phyloP scores from a whole-genome alignment of 2,888 invertebrate species.

The Xylota segnis region DNA sequence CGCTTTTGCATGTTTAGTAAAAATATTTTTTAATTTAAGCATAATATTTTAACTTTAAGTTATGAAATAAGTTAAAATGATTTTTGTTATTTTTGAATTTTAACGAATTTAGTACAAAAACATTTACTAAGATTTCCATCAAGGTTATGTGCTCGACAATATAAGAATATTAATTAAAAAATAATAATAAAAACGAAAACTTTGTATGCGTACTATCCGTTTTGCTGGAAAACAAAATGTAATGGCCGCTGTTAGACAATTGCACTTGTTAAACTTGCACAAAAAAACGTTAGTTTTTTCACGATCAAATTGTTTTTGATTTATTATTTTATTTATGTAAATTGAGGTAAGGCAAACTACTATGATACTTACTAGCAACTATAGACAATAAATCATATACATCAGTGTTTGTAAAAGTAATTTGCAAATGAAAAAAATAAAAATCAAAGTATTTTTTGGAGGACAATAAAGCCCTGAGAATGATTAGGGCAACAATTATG shows the following conservation, averaged over 20 bases:
- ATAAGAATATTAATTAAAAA: slow-evolving; percentile 6
- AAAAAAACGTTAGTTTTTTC: slow-evolving; percentile 56
- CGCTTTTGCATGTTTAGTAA: no score
- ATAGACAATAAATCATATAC: slow-evolving; percentile 57
- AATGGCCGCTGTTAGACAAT: slow-evolving; percentile 68
- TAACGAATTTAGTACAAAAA: slow-evolving; percentile 25
- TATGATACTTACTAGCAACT: slow-evolving; percentile 28
- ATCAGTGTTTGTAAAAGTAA: slow-evolving; percentile 43
- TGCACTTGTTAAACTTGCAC: slow-evolving; percentile 71
- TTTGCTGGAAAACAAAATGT: slow-evolving; percentile 35
- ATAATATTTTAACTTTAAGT: no score
- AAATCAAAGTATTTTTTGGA: slow-evolving; percentile 36
- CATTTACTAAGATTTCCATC: background rate
- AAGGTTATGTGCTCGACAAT: slow-evolving; percentile 11
- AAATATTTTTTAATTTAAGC: no score
- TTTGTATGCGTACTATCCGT: slow-evolving; percentile 9
- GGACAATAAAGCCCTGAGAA: slow-evolving; percentile 48
- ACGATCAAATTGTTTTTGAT: slow-evolving; percentile 30
- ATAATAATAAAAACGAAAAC: background rate
- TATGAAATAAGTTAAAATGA: background rate
- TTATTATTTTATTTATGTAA: slow-evolving; percentile 13
- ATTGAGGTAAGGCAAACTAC: slow-evolving; percentile 10
- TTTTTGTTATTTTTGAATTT: background rate
- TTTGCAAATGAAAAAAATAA: slow-evolving; percentile 30
- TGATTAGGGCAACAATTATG: slow-evolving; percentile 9